phyloP scores from a whole-genome alignment of 2,113 vertebrate species.

The Penelope pileata region DNA sequence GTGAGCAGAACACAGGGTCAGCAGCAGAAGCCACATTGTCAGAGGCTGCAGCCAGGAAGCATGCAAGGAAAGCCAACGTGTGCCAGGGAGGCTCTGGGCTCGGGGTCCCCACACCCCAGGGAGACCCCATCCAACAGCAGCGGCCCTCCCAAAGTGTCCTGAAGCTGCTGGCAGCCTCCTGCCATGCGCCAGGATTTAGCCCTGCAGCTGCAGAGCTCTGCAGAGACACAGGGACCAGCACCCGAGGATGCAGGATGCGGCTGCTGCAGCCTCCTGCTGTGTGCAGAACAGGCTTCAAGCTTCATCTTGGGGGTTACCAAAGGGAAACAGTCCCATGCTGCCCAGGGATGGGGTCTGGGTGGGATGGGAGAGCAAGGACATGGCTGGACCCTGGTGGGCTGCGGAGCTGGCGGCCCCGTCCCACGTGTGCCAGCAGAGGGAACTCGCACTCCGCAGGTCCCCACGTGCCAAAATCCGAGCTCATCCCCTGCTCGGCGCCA shows the following conservation, averaged over 20 bases:
- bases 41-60: not conserved
- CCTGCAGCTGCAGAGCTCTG: not conserved
- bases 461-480: not conserved
- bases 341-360: not conserved
- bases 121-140: not conserved
- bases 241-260: not conserved
- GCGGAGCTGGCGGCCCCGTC: not conserved
- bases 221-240: rapidly evolving
- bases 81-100: not conserved
- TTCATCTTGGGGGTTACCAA: not conserved
- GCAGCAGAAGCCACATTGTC: not conserved
- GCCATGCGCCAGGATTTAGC: not conserved
- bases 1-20: not conserved
- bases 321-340: not conserved
- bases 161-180: not conserved
- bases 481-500: not conserved
- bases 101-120: not conserved
- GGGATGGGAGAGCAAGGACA: not conserved
- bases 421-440: slow-evolving; percentile 51
- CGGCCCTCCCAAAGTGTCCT: not conserved
- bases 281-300: not conserved
- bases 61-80: not conserved
- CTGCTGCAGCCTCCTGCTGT: not conserved
- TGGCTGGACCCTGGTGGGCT: rapidly evolving
- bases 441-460: not conserved